These are phyloP conservation scores for Drosophila fuyamai DNA, from an alignment of 1,140 invertebrate genomes.

Conservation along the genomic window DNA sequence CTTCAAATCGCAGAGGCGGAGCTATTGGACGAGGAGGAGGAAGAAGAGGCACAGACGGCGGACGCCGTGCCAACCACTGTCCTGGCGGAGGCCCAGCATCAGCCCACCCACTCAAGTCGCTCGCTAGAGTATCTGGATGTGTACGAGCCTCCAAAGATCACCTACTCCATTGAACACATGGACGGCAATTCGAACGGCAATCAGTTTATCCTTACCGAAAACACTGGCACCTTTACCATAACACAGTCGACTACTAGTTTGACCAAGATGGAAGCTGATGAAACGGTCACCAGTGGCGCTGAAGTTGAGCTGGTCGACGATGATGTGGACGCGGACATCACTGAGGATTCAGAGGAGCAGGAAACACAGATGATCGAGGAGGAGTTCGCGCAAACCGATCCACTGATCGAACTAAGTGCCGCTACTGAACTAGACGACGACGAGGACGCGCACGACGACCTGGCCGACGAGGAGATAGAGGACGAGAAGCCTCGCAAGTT, in stretches of 20 bases:
- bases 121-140: slow-evolving; percentile 75
- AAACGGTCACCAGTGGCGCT: not conserved
- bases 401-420: slow-evolving; percentile 46
- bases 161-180: slow-evolving; percentile 81
- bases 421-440: slow-evolving; percentile 52
- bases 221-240: slow-evolving; percentile 73
- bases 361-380: slow-evolving; percentile 72
- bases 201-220: slow-evolving; percentile 79
- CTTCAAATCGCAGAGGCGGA: slow-evolving; percentile 69
- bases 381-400: slow-evolving; percentile 58
- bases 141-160: slow-evolving; percentile 77
- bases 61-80: slow-evolving; percentile 25
- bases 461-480: slow-evolving; percentile 52
- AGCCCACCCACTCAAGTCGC: slow-evolving; percentile 39
- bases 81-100: slow-evolving; percentile 36
- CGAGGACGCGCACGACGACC: slow-evolving; percentile 45
- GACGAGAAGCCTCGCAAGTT: slow-evolving; percentile 53
- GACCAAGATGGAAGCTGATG: slow-evolving; percentile 34
- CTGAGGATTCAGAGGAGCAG: slow-evolving; percentile 62
- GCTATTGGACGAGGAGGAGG: slow-evolving; percentile 66
- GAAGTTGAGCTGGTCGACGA: slow-evolving; percentile 45
- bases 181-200: slow-evolving; percentile 58
- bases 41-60: slow-evolving; percentile 18
- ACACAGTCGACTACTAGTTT: slow-evolving; percentile 57
- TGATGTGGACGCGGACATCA: slow-evolving; percentile 33